phyloP scores from a whole-genome alignment of 2,888 invertebrate genomes.

The Lacanobia wlatinum region DNA sequence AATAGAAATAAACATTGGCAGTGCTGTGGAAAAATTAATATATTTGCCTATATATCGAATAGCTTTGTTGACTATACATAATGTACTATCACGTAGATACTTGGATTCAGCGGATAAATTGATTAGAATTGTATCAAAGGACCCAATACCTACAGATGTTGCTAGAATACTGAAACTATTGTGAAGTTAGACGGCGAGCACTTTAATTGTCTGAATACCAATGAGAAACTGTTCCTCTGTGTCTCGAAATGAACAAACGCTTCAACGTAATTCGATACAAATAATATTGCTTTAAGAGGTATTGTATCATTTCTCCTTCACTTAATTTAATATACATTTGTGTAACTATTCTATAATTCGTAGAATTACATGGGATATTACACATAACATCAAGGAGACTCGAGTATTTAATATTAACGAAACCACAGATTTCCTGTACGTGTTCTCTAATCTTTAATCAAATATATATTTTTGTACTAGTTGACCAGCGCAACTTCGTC shows the following conservation, averaged over 20 bases:
- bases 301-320: not conserved
- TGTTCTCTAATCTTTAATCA: no score
- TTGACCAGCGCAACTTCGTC: no score
- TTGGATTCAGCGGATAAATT: constrained; percentile 3
- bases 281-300: constrained; percentile 12
- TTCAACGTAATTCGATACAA: constrained; percentile 27
- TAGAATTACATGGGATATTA: no score
- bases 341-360: no score
- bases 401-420: no score
- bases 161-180: constrained; percentile 37
- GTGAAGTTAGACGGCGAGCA: constrained; percentile 8
- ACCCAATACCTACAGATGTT: constrained; percentile 12
- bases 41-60: no score
- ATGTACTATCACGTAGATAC: not conserved
- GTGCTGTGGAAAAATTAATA: no score
- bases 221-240: constrained; percentile 36
- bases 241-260: constrained; percentile 26
- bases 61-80: no score
- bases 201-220: constrained; percentile 44
- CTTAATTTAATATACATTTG: not conserved
- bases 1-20: no score
- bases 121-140: constrained; percentile 35
- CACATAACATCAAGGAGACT: no score
- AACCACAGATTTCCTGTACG: no score
- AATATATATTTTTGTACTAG: no score